phyloP scores from a whole-genome alignment of 2,888 invertebrate genomes.

The Epirrhoe tristata region DNA sequence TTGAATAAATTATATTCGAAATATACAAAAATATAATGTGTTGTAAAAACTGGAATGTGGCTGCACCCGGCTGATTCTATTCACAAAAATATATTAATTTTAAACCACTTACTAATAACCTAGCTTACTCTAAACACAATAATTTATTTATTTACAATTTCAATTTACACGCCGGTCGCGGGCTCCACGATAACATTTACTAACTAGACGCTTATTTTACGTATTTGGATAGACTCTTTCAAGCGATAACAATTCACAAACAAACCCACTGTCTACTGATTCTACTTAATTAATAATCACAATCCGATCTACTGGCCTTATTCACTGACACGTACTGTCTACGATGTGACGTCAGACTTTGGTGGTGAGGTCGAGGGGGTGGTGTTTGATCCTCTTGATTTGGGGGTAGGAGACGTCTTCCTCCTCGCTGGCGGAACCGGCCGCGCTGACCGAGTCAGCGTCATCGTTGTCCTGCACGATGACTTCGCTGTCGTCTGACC shows the following conservation, averaged over 20 bases:
- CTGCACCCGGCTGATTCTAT: slow-evolving; percentile 67
- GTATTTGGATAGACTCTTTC: slow-evolving; percentile 85
- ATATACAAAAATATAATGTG: slow-evolving; percentile 62
- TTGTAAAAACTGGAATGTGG: slow-evolving; percentile 63
- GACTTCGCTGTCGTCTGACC: slow-evolving; percentile 82
- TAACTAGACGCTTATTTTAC: slow-evolving; percentile 76
- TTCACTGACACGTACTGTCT: slow-evolving; percentile 58
- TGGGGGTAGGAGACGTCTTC: slow-evolving; percentile 85
- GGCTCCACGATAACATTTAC: slow-evolving; percentile 68
- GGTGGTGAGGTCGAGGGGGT: slow-evolving; percentile 88
- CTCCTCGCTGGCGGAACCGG: slow-evolving; percentile 77
- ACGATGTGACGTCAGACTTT: slow-evolving; percentile 84
- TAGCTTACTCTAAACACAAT: slow-evolving; percentile 67
- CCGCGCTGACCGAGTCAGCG: slow-evolving; percentile 75
- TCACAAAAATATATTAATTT: slow-evolving; percentile 56
- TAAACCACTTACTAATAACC: slow-evolving; percentile 68
- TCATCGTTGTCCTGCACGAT: slow-evolving; percentile 76
- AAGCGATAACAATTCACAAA: slow-evolving; percentile 80
- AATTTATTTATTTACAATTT: slow-evolving; percentile 77
- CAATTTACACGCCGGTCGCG: slow-evolving; percentile 79
- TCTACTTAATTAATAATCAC: slow-evolving; percentile 79
- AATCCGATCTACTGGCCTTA: slow-evolving; percentile 82
- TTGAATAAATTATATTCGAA: slow-evolving; percentile 79
- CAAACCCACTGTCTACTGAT: slow-evolving; percentile 58
- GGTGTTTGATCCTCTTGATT: slow-evolving; percentile 85